Base-by-base conservation (phyloP, 2,113 vertebrate genomes). In the Sapajus apella region DNA sequence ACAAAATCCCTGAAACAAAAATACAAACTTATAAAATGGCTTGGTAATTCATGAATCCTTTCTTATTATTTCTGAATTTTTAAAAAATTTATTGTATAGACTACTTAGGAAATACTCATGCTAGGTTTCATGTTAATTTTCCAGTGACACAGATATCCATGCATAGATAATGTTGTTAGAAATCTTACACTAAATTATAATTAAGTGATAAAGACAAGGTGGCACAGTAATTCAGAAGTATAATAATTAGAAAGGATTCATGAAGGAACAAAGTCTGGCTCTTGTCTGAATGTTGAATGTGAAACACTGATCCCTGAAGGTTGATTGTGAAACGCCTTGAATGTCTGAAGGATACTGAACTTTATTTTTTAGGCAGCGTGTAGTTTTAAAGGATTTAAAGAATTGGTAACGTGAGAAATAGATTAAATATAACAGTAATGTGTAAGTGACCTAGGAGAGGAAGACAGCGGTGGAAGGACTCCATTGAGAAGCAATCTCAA, bases 1-100 rank as follows among this genome's bases (percentile, higher is more conserved):
- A 86, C 45, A 90, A 68, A 93, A 95, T 83, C 43, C 30, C 73
- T 80, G 35, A 77, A 95, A 85, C 35, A 96, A 95, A 95, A 43
- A 85, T 56, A 32, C 8, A 45, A 85, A 37, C 64, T 72, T 87
- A 6, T 75, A 93, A 87, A 87, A 52, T 52, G 8, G 7, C 76
- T 83, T 82, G 37, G 23, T 10, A 75, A 25, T 90, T 66, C 47
- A 84, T 55, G 32, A 27, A 80, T 37, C 6, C 47, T 66, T n/a
- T 64, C n/a, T 72, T 66, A 47, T 52, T 92, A 52, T 40, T 94
- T 23, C 40, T 86, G 37, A 81, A 27, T 77, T 84, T 70, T 61
- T 8, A 8, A 82, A 89, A 52, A 45, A 12, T 4, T 37, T 89
- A 23, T 72, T 80, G 3, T 90, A 30, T 79, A 73, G 30, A 95